These are phyloP conservation scores for Oncorhynchus nerka DNA, from an alignment of 2,113 vertebrate genomes.

Conservation along the genomic window DNA sequence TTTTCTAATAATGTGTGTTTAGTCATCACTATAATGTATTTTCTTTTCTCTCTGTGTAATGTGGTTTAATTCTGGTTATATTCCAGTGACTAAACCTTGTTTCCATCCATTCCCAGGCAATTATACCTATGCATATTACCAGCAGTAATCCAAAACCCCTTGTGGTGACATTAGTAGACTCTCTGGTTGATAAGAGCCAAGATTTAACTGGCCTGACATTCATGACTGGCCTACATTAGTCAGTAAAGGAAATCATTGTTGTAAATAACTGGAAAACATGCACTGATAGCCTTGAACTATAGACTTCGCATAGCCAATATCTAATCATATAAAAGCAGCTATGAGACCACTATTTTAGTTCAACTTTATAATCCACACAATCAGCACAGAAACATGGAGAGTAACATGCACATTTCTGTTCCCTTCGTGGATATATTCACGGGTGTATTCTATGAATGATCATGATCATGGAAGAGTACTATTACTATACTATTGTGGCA, in stretches of 20 bases:
- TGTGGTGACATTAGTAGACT: background rate
- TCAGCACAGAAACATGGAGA: no score
- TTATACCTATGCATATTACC: background rate
- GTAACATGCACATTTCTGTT: no score
- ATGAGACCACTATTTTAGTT: background rate
- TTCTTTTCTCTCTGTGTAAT: background rate
- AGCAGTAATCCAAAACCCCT: background rate
- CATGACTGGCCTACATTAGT: background rate
- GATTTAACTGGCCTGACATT: background rate
- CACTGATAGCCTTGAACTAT: background rate
- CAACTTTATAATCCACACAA: no score
- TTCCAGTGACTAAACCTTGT: background rate
- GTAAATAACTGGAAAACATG: no score
- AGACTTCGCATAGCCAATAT: background rate
- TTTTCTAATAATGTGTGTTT: background rate
- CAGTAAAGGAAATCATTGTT: background rate
- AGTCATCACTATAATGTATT: background rate
- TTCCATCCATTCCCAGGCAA: background rate
- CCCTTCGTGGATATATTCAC: no score
- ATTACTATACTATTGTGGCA: no score
- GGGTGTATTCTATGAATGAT: no score
- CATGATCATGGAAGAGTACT: no score
- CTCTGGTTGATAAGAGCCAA: background rate
- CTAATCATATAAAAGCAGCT: background rate
- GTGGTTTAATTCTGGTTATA: background rate